Conservation (phyloP, 1,140 invertebrate genomes). For the Potamilus streckersoni region DNA sequence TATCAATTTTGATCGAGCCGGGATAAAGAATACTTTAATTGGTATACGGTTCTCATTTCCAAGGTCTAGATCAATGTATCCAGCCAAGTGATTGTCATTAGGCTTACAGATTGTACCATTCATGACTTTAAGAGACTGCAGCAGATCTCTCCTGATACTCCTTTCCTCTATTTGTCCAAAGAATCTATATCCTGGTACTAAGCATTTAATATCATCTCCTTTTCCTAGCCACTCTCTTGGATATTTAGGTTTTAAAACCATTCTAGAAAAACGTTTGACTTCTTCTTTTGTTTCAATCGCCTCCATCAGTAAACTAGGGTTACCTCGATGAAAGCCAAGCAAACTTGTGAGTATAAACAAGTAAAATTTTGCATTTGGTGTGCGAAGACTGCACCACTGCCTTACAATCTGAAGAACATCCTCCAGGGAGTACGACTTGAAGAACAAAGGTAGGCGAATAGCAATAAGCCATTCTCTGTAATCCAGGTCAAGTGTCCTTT, state of each 20-base stretch:
- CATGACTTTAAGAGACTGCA: constrained; percentile 6
- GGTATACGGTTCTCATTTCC: constrained; percentile 25
- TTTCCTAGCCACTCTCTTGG: constrained; percentile 36
- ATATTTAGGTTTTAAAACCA: constrained; percentile 22
- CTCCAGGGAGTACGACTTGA: constrained; percentile 2
- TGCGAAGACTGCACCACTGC: constrained; percentile 23
- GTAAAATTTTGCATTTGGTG: constrained; percentile 24
- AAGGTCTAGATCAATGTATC: constrained; percentile 38
- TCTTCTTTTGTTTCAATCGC: constrained; percentile 28
- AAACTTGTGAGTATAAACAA: constrained; percentile 32
- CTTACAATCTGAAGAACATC: constrained; percentile 16
- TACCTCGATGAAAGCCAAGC: constrained; percentile 29
- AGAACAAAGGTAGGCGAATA: constrained; percentile 17
- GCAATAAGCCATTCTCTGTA: constrained; percentile 35
- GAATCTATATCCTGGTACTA: constrained; percentile 24
- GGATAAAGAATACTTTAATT: constrained; percentile 38
- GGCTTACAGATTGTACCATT: constrained; percentile 35
- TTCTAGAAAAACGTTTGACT: constrained; percentile 18
- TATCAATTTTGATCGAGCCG: constrained; percentile 17
- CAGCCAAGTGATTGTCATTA: constrained; percentile 28
- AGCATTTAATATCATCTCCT: constrained; percentile 16
- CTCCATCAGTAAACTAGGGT: constrained; percentile 13
- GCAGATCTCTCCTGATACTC: neutral
- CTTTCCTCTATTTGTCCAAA: constrained; percentile 12
- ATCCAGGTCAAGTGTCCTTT: constrained; percentile 13